Base-by-base conservation (phyloP, 1,140 invertebrate genomes). In the Streblospio benedicti region DNA sequence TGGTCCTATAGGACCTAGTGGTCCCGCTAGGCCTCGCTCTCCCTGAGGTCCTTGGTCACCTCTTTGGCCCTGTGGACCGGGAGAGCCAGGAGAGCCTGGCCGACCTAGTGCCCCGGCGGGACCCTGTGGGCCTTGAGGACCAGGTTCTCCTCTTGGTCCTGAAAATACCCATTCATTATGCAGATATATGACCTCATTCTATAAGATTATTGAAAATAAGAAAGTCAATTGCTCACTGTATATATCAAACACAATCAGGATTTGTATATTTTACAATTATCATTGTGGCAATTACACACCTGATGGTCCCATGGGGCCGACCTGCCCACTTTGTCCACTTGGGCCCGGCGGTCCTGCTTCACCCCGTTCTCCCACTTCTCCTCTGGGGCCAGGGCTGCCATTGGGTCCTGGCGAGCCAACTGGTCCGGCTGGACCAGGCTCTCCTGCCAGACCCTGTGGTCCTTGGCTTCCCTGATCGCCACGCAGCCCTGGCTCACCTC, bases 401-500 rank as follows among this genome's bases (percentile, higher is more conserved):
- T 44, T 30, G 12, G 12, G 23, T 2, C 60, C 43, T 31, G 31
- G 41, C 53, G 3, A n/a, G 14, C 63, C 63, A 44, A 23, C 20
- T 16, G 59, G 12, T 30, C 62, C 62, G 18, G 59, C 25, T 2
- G 25, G 16, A 1, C 62, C 62, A 30, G 33, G 14, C 16, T n/a
- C 20, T 23, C 50, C 50, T 28, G 25, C 6, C 12, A 16, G 14
- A 4, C 50, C 50, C 6, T 43, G 27, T 2, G 25, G 32, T 18
- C 64, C 64, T 12, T 41, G 51, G 23, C 28, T 5, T 43, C 63
- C 64, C 16, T 32, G 12, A n/a, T 9, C 16, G 4, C 64, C 64
- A 9, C 30, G 55, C n/a, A n/a, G 16, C 30, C 62, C 64, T 30
- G 58, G 31, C 16, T n/a, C n/a, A n/a, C n/a, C n/a, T n/a, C n/a